phyloP scores from a whole-genome alignment of 1,140 invertebrate species.

The Cheumatopsyche charites region DNA sequence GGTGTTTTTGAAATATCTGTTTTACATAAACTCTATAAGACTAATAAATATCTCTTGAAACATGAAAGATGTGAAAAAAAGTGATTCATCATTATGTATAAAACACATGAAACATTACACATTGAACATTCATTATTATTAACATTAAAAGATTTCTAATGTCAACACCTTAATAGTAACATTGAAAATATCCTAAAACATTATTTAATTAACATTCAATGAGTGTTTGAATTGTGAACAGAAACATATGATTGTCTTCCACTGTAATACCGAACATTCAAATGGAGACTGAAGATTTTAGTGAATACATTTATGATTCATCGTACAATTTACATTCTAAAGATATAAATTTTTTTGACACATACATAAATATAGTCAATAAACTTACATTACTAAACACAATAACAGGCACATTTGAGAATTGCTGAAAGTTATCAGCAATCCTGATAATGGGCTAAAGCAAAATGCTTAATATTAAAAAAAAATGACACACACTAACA shows the following conservation, averaged over 20 bases:
- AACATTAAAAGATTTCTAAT: background rate
- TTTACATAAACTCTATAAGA: too few species aligned
- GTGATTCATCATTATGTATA: too few species aligned
- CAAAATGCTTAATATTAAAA: background rate
- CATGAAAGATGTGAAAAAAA: too few species aligned
- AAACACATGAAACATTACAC: too few species aligned
- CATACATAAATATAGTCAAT: background rate
- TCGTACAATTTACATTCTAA: background rate
- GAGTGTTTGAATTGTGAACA: too few species aligned
- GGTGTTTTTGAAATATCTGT: too few species aligned
- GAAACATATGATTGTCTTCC: background rate
- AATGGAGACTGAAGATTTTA: background rate
- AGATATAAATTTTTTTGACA: constrained; percentile 12
- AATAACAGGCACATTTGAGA: constrained; percentile 30
- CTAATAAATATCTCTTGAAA: too few species aligned
- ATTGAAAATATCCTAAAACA: constrained; percentile 1
- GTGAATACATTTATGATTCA: background rate
- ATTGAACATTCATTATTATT: too few species aligned
- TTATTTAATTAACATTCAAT: background rate
- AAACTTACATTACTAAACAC: background rate
- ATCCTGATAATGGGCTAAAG: background rate
- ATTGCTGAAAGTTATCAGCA: constrained; percentile 10
- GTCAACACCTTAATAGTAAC: background rate
- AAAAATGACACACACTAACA: too few species aligned
- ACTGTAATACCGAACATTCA: background rate